A percentile compares a stretch with the other conserved stretches of the same genome.
phyloP scores from a whole-genome alignment of 2,113 vertebrate species.

The Ammodytes dubius region DNA sequence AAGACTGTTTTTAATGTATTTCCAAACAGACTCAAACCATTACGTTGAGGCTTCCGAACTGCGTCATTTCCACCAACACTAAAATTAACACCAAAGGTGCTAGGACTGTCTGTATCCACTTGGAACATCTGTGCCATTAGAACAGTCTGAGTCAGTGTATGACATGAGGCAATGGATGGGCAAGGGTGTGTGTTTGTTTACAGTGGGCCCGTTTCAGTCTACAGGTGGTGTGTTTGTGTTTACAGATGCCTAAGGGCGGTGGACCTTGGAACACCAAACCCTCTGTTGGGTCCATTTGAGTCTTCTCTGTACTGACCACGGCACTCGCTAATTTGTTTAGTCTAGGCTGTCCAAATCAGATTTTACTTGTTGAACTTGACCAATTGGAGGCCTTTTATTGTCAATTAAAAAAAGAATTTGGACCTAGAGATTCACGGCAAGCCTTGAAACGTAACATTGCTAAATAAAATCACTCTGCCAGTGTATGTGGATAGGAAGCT shows the following conservation, averaged over 20 bases:
- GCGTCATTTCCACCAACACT: slow-evolving; percentile 10
- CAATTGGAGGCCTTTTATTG: slow-evolving; percentile 24
- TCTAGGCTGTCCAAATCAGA: slow-evolving; percentile 58
- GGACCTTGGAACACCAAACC: slow-evolving; percentile 51
- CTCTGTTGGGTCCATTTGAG: slow-evolving; percentile 49
- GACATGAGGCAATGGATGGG: not conserved
- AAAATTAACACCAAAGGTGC: slow-evolving; percentile 16
- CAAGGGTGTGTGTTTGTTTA: slow-evolving; percentile 47
- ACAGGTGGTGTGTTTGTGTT: slow-evolving; percentile 65
- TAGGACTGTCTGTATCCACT: slow-evolving; percentile 27
- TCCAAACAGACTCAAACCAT: not conserved
- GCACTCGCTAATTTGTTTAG: slow-evolving; percentile 60
- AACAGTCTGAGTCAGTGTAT: slow-evolving; percentile 35
- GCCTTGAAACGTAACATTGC: slow-evolving; percentile 15
- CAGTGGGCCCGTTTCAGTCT: slow-evolving; percentile 14
- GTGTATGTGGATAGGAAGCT: slow-evolving; percentile 14
- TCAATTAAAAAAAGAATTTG: slow-evolving; percentile 39
- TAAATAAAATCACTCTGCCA: slow-evolving; percentile 23
- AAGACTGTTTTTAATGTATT: not conserved
- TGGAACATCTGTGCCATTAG: not conserved
- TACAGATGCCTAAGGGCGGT: slow-evolving; percentile 48
- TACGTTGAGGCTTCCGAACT: not conserved
- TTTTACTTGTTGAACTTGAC: slow-evolving; percentile 22
- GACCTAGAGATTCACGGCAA: not conserved
- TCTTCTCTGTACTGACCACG: slow-evolving; percentile 33